Evolutionary conservation across 2,797 vertebrate genomes (phyloP).

Genomic region (Chanos chanos): DNA sequence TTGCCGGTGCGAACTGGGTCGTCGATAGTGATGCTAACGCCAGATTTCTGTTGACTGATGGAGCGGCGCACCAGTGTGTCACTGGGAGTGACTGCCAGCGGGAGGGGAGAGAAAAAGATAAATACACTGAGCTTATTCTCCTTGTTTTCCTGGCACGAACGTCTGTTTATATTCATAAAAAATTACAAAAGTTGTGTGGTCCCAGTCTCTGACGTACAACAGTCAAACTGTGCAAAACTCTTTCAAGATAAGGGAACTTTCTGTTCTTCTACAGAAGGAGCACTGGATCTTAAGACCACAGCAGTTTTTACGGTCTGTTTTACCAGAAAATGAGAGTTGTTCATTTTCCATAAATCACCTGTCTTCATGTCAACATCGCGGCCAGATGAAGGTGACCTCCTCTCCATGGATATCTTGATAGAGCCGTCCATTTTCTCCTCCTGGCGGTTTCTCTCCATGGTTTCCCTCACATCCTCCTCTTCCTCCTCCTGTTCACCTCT

Average conservation of each 20-base stretch:
- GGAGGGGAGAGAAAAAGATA: background rate
- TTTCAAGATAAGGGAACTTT: too few relatives aligned
- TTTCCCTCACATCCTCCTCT: conserved; percentile 52
- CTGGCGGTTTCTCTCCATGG: conserved; percentile 39
- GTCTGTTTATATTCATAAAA: too few relatives aligned
- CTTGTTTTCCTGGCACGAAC: too few relatives aligned
- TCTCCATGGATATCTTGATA: conserved; percentile 66
- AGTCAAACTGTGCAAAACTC: too few relatives aligned
- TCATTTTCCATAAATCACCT: conserved; percentile 56
- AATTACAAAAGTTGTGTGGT: too few relatives aligned
- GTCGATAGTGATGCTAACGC: conserved; percentile 87
- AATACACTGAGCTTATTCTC: background rate
- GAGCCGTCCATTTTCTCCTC: conserved; percentile 59
- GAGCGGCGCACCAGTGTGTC: conserved; percentile 82
- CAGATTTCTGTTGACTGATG: conserved; percentile 85
- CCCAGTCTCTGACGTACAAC: too few relatives aligned
- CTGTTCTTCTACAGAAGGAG: too few relatives aligned
- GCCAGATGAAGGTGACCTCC: conserved; percentile 64
- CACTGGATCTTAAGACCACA: too few relatives aligned
- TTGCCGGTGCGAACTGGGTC: conserved; percentile 82
- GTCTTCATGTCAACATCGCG: conserved; percentile 79
- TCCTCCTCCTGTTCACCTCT: conserved; percentile 65
- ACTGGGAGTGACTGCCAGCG: conserved; percentile 69
- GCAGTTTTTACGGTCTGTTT: background rate
- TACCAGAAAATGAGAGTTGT: background rate